Base-by-base conservation (phyloP, 2,113 vertebrate genomes). In the Triplophysa tibetana region DNA sequence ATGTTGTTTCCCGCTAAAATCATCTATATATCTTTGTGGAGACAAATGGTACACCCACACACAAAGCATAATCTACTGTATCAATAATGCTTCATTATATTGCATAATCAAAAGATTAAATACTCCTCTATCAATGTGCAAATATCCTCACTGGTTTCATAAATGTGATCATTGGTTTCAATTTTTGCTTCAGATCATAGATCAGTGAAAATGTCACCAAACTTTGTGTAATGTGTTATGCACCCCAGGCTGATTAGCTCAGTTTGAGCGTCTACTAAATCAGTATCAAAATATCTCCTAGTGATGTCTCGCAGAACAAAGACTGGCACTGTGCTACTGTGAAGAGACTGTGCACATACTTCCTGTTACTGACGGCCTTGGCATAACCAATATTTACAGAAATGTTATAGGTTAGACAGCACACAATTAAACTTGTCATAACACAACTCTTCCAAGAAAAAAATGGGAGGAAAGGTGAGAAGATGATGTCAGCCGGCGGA, bases 381-480 rank as follows among this genome's bases (percentile, higher is more conserved):
- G 90, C 91, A 89, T 85, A 88, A 87, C 88, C 91, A 85, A 90
- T 93, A 94, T 93, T 93, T 93, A 91, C 88, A 90, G 88, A 92
- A 91, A 91, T 92, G 88, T 90, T 91, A 90, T 86, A 87, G 86
- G 85, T 87, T 92, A 52, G 92, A 94, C 93, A 93, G 89, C 91
- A 88, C 88, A 85, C 91, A 93, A 94, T 94, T 94, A 93, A 90
- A 92, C 92, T 83, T 93, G 92, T 92, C 92, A 93, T 92, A 93
- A 93, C 92, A 93, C 86, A 89, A 87, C 88, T 88, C 89, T 90
- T 91, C 89, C 84, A 88, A 87, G 86, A 85, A 88, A 84, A 88
- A 90, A 88, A 92, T 89, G 90, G 89, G 88, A 91, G 89, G 88
- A 91, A 88, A 85, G 87, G 87, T 83, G 88, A 86, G 45, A 77